Percentiles rank a stretch among this genome's conserved stretches.
Conservation (phyloP, 1,140 invertebrate species). For the Planococcus citri region DNA sequence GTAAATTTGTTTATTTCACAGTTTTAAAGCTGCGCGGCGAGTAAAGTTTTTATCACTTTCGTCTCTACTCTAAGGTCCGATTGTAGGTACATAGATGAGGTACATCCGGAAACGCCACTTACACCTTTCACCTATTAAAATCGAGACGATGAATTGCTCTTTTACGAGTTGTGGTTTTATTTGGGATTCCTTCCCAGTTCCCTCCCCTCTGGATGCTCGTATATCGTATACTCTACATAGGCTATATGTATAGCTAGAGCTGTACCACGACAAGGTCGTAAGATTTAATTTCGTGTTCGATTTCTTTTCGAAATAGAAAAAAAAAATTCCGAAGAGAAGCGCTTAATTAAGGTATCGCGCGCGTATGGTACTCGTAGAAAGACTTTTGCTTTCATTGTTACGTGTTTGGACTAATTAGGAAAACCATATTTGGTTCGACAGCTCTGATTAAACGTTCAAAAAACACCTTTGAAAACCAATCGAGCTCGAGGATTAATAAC, state of each 20-base stretch:
- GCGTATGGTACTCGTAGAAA: too few species aligned
- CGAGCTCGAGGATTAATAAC: background rate
- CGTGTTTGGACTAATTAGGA: background rate
- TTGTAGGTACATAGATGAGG: too few species aligned
- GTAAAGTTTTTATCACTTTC: conserved; percentile 3
- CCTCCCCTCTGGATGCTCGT: too few species aligned
- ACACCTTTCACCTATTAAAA: conserved; percentile 7
- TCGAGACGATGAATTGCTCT: conserved; percentile 2
- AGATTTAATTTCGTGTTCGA: background rate
- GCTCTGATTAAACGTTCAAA: background rate
- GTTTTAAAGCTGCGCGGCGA: background rate
- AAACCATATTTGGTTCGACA: background rate
- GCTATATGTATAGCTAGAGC: too few species aligned
- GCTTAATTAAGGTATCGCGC: background rate
- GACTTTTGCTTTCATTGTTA: background rate
- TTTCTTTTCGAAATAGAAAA: background rate
- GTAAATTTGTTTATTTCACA: conserved; percentile 12
- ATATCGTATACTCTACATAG: too few species aligned
- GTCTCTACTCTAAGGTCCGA: background rate
- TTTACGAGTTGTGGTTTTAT: conserved; percentile 3
- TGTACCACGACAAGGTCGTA: background rate
- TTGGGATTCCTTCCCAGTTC: background rate
- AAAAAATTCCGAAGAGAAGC: background rate
- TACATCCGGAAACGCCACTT: conserved; percentile 1
- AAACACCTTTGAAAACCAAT: background rate